Base-by-base conservation (phyloP, 2,888 invertebrate species). In the Nemapogon koenigi region DNA sequence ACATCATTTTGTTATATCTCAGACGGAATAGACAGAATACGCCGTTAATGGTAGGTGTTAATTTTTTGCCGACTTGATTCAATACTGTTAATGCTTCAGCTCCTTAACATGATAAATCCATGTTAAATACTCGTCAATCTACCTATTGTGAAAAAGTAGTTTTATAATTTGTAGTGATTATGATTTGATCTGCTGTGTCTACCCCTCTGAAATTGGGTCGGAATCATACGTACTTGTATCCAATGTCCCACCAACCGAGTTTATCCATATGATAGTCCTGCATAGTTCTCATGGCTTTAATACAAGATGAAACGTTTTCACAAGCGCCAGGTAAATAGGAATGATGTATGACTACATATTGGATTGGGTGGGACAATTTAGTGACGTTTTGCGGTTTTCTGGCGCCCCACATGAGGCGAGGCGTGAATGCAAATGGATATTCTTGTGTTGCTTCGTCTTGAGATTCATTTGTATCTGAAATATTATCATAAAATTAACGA, bases 341-440 rank as follows among this genome's bases (percentile, higher is more conserved):
- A 61, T 89, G 89, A 57, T 89, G 89, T 43, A 89, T 86, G 37
- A 89, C 85, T 29, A 88, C 87, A 52, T 75, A 87, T 0, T 86
- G 84, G 1, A 86, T 83, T 0, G 88, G 87, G 4, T 73, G 81
- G 2, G 47, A 13, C 46, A 88, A 79, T 2, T 65, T 56, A 25
- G 64, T 61, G 16, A 62, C 63, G 15, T 62, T 43, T 38, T 65
- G 82, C 0, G 87, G 65, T 1, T 63, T 50, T 30, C 81, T 63
- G 1, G 88, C 89, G 1, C 75, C 63, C 89, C 89, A 89, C 43
- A 78, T 72, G 1, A 65, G 55, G 1, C 88, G 75, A 1, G 78
- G 41, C 8, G 55, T 50, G 49, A 59, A 64, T 0, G 62, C 59
- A 26, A 72, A 72, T 42, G 64, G 53, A 49, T 66, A 65, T 0